Evolutionary conservation across 2,888 invertebrate genomes (phyloP), one percentile per base, ranked within the genome.

Genomic region (Malthinus flaveolus): DNA sequence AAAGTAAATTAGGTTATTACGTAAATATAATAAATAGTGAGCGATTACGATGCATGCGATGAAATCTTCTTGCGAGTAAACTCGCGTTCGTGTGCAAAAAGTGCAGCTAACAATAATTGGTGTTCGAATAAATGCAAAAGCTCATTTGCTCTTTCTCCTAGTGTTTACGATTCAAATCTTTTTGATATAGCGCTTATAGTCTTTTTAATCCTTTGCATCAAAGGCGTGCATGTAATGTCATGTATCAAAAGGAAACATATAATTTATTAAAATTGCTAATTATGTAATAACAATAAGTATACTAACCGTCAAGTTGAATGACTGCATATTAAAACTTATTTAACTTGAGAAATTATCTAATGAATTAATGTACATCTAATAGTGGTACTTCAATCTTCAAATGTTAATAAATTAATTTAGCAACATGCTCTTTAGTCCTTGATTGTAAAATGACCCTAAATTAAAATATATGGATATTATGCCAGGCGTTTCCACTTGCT

Each of bases 221-320:
- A 23, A 23, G 23, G 23, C 62, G 57, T 64, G 64, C 66, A 65
- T 64, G 63, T 70, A 71, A 70, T 71, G 65, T 61, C 66, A 66
- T 65, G 65, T 62, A 64, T 62, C 64, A 58, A 59, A n/a, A 72
- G 72, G 71, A 71, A 71, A 68, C 68, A 65, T 64, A 66, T 68
- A 72, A 72, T 71, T 71, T 67, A 58, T 49, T 51, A 55, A 63
- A 64, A 65, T 64, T 63, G 57, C 62, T 67, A 67, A 67, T 67
- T 65, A 61, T 55, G 53, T 60, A 64, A 68, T 63, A 58, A 54
- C 58, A 61, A 62, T 61, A 32, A 32, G 48, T 48, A 32, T 11
- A 45, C 23, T 45, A 23, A 23, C 39, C 13, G 15, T 42, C 39
- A 42, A 42, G 39, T 42, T 12, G 39, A 42, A 15, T 42, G 39